Conservation (phyloP, 2,888 invertebrate genomes). For the Oscheius sp. region DNA sequence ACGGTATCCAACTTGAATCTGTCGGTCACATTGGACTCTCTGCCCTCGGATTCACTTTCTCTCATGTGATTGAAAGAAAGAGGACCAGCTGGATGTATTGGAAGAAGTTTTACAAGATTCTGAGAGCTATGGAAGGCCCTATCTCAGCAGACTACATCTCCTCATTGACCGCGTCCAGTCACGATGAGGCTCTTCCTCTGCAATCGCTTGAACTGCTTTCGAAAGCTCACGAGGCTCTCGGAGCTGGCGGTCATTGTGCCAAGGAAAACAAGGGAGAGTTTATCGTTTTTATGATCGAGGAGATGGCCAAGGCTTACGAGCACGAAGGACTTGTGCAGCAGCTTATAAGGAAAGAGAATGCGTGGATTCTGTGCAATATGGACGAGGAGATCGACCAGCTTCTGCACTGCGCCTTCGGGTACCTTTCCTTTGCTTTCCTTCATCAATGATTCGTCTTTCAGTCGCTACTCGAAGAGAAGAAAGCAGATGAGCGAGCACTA, state of each 20-base stretch:
- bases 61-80: not conserved
- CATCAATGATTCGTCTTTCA: not conserved
- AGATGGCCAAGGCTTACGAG: slow-evolving; percentile 32
- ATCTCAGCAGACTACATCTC: slow-evolving; percentile 39
- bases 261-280: slow-evolving; percentile 54
- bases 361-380: slow-evolving; percentile 50
- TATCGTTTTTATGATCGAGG: slow-evolving; percentile 40
- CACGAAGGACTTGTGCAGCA: slow-evolving; percentile 38
- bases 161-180: slow-evolving; percentile 32
- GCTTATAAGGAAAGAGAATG: slow-evolving; percentile 41
- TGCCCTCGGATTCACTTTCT: slow-evolving; percentile 15
- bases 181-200: slow-evolving; percentile 46
- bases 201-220: slow-evolving; percentile 49
- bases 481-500: slow-evolving; percentile 43
- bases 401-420: slow-evolving; percentile 51
- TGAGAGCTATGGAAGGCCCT: slow-evolving; percentile 21
- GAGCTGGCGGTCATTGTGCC: slow-evolving; percentile 42
- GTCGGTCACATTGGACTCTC: not conserved
- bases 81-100: slow-evolving; percentile 7
- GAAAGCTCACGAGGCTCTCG: slow-evolving; percentile 53
- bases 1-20: not conserved
- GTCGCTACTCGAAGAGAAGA: slow-evolving; percentile 37
- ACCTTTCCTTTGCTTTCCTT: not conserved
- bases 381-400: slow-evolving; percentile 47
- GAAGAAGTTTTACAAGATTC: slow-evolving; percentile 22